Conservation (phyloP, 2,797 vertebrate species). For the Eremophila alpestris region DNA sequence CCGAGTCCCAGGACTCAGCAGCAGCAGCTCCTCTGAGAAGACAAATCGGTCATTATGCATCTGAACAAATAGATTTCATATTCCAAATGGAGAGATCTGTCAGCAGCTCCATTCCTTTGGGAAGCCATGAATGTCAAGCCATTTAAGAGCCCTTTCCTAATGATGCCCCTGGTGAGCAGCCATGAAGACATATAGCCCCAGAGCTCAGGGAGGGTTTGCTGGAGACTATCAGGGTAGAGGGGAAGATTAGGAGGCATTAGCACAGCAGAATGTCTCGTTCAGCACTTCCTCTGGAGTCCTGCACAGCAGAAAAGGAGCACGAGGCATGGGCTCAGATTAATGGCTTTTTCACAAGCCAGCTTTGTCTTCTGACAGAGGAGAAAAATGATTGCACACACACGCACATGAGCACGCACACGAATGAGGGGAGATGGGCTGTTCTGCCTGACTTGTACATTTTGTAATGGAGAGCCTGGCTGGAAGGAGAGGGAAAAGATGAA, state of each 20-base stretch:
- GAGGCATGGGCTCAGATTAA: slow-evolving; percentile 53
- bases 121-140: slow-evolving; percentile 69
- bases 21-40: slow-evolving; percentile 56
- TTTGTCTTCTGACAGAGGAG: slow-evolving; percentile 53
- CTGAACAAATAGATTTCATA: slow-evolving; percentile 71
- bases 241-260: slow-evolving; percentile 67
- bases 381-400: slow-evolving; percentile 33
- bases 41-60: slow-evolving; percentile 68
- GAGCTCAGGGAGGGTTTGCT: slow-evolving; percentile 26
- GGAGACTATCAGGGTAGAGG: slow-evolving; percentile 49
- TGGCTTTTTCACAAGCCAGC: slow-evolving; percentile 42
- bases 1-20: slow-evolving; percentile 51
- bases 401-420: neutral
- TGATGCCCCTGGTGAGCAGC: slow-evolving; percentile 67
- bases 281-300: slow-evolving; percentile 30
- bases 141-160: slow-evolving; percentile 70
- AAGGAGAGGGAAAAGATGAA: slow-evolving; percentile 38
- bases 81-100: slow-evolving; percentile 72
- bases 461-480: neutral
- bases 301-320: slow-evolving; percentile 32
- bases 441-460: neutral
- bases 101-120: slow-evolving; percentile 61
- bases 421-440: neutral
- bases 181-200: slow-evolving; percentile 44
- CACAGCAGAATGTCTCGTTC: slow-evolving; percentile 27